Base-by-base conservation (phyloP, 2,888 invertebrate species). In the Pollenia amentaria region DNA sequence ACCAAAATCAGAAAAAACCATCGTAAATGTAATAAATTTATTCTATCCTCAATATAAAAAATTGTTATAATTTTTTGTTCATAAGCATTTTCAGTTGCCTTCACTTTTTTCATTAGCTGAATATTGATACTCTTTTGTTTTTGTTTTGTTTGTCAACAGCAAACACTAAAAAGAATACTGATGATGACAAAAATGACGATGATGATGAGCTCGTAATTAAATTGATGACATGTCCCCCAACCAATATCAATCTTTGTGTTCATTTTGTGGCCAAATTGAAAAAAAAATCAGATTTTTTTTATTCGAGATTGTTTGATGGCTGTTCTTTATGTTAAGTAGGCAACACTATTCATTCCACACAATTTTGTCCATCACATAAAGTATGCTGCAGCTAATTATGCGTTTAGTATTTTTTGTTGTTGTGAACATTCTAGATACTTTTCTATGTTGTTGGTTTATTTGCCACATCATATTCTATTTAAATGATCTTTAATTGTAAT, bases 321-420 rank as follows among this genome's bases (percentile, higher is more conserved):
- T 65, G 75, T 46, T 69, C 48, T 77, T 55, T 57, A 57, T 78
- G 1, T 75, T 6, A 75, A 67, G 16, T 64, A 64, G 77, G 65
- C 72, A 72, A 60, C 72, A 57, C 51, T 48, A 55, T 18, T n/a
- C 21, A 2, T 62, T 2, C 46, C n/a, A n/a, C 14, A 3, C 55
- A 69, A 42, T 57, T 42, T 16, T 57, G 29, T 14, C 51, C 65
- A 51, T 64, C 79, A 44, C 83, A 84, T 84, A 60, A 84, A 80
- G 21, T 87, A 77, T 87, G 81, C 81, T 80, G 82, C 84, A 84
- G 87, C 89, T 89, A 88, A 89, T 88, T 88, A 89, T 83, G 85
- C 82, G 82, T 89, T 87, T 86, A 83, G 48, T 64, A 12, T 72
- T 76, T 70, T 16, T 70, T 55, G 51, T 79, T 77, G n/a, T 21